Base-by-base conservation (phyloP, 2,888 invertebrate species). In the Oithona nana region DNA sequence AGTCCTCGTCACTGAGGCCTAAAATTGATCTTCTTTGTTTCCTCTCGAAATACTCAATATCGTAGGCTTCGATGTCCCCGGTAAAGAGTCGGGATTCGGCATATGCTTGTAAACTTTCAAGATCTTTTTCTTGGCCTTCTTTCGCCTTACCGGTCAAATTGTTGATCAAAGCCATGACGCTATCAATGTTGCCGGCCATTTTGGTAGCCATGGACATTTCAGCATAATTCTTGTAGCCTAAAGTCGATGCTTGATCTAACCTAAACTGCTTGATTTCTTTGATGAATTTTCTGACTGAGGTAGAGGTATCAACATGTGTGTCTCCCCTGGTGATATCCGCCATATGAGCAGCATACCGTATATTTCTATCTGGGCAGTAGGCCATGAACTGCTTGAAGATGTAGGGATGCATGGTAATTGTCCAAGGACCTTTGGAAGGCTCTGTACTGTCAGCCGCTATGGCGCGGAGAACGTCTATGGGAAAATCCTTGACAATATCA, bases 151-250 rank as follows among this genome's bases (percentile, higher is more conserved):
- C 67, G 80, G 83, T 71, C 39, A 88, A 76, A 66, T 75, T 79
- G 61, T 82, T 77, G 28, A 94, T 76, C 65, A 83, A 79, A 64
- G 79, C 77, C 66, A 83, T 76, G 0, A 92, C 82, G 71, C 83
- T 84, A 60, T 84, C 81, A 16, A 87, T 74, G 66, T 77, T 83
- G 8, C 83, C 86, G 6, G 90, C 88, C 89, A 94, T 84, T 78
- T 92, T 93, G 0, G 89, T 90, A 75, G 86, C 83, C 88, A 94
- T 88, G 48, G 87, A 88, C 83, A 93, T 83, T 49, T 89, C 83
- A 0, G 81, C 83, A 73, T 77, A 93, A 61, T 79, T 81, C 65
- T 83, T 78, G 71, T 81, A 94, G 0, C 93, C 92, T 11, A 93
- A 74, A 16, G 83, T 68, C 66, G 81, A 76, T 0, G 92, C 90